Evolutionary conservation across 2,797 vertebrate species (phyloP).

Genomic region (Cirrhinus mrigala): DNA sequence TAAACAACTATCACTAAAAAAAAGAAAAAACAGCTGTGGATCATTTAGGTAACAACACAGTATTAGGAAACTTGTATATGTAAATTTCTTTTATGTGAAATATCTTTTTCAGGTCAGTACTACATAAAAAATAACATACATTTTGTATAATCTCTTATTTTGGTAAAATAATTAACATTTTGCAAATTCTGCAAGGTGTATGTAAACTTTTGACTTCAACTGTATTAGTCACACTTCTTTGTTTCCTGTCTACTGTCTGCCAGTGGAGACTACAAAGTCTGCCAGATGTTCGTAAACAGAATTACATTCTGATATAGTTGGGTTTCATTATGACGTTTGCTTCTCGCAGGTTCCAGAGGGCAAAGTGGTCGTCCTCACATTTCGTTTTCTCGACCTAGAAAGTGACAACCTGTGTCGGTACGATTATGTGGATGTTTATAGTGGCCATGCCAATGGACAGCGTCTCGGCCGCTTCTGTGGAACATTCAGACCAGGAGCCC

Average conservation of each 20-base stretch:
- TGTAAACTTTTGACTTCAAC: too few species aligned
- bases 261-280: not conserved
- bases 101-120: too few species aligned
- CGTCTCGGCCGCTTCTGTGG: conserved; percentile 96
- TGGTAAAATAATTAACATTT: too few species aligned
- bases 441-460: conserved; percentile 85
- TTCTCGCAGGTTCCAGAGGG: conserved; percentile 89
- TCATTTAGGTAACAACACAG: too few species aligned
- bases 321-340: not conserved
- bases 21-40: too few species aligned
- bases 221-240: not conserved
- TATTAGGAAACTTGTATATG: too few species aligned
- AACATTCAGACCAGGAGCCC: conserved; percentile 90
- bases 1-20: too few species aligned
- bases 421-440: conserved; percentile 96
- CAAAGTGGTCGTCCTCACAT: conserved; percentile 93
- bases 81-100: too few species aligned
- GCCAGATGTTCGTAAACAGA: not conserved
- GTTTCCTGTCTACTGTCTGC: not conserved
- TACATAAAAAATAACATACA: too few species aligned
- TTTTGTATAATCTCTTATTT: too few species aligned
- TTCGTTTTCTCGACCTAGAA: conserved; percentile 92
- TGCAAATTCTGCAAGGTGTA: too few species aligned
- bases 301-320: not conserved
- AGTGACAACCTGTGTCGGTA: conserved; percentile 94